Evolutionary conservation across 2,113 vertebrate species (phyloP), one percentile per base, ranked within the genome.

Genomic region (Tachysurus vachellii): DNA sequence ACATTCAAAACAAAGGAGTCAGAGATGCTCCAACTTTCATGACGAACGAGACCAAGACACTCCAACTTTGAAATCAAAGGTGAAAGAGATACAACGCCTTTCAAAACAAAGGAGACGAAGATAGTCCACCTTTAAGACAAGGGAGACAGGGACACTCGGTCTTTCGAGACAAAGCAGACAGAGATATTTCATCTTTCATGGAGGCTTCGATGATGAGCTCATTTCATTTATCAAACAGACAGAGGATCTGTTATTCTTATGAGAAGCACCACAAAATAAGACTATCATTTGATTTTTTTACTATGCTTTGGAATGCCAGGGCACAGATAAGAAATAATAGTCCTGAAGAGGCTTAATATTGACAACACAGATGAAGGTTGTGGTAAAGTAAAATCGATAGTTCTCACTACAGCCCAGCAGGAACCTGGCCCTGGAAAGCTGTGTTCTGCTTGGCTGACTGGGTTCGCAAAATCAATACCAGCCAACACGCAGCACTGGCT

Each of bases 401-500:
- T 57, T 89, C 90, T 91, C 91, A 88, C 92, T 89, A 92, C 88
- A 89, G 87, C 90, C 88, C 77, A 61, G 53, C 90, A 86, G 80
- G 47, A 61, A 57, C 54, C 62, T 56, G 62, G 57, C 75, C 88
- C 85, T 83, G 84, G 68, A 66, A 61, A 73, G 88, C 17, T 42
- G 71, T 90, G 73, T 92, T 84, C 62, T 89, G 88, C n/a, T 70
- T 73, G 82, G 91, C 59, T 92, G 91, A 91, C 82, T 89, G 90
- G 89, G 88, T 92, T 91, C 89, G 83, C 84, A 79, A 88, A 92
- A 93, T 94, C 93, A 91, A 94, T 93, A 89, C 84, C 84, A 82
- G 42, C 28, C 50, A 16, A 75, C 83, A 84, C 73, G 10, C 21
- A 71, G 75, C 42, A 88, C 85, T 80, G 44, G 82, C 21, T 56